phyloP scores from a whole-genome alignment of 2,797 vertebrate species.

The Halcyon chelicuti region DNA sequence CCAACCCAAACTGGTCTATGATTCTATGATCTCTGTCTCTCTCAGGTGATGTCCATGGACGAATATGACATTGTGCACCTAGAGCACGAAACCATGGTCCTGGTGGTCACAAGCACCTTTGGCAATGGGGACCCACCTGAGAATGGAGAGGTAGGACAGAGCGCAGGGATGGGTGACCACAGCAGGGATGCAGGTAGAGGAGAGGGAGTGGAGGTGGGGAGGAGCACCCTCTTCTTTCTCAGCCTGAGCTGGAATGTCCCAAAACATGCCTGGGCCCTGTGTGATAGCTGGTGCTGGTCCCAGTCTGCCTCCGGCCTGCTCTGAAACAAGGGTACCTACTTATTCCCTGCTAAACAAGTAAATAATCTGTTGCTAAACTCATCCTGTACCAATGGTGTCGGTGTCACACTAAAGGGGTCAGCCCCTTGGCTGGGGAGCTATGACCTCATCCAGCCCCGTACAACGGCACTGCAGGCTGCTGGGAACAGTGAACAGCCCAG shows the following conservation, averaged over 20 bases:
- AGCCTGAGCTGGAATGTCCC: background rate
- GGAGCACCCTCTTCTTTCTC: rapidly evolving
- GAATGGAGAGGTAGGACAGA: conserved; percentile 89
- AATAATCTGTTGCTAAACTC: background rate
- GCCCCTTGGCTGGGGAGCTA: background rate
- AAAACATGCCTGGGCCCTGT: background rate
- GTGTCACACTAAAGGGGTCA: background rate
- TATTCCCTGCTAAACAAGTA: background rate
- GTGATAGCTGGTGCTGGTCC: background rate
- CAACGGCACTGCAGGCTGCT: background rate
- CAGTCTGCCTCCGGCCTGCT: background rate
- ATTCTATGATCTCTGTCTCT: background rate
- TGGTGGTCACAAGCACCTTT: conserved; percentile 95
- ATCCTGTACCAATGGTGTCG: background rate
- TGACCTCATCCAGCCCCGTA: rapidly evolving
- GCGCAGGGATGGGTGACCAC: rapidly evolving
- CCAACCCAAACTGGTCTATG: background rate
- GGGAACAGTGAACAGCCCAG: background rate
- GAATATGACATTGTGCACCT: conserved; percentile 96
- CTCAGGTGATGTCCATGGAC: conserved; percentile 94
- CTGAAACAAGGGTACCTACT: background rate
- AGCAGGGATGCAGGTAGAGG: background rate
- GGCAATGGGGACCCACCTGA: conserved; percentile 95
- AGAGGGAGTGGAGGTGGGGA: background rate
- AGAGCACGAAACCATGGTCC: conserved; percentile 93